Evolutionary conservation across 2,113 vertebrate species (phyloP).

Genomic region (Tympanuchus pallidicinctus): DNA sequence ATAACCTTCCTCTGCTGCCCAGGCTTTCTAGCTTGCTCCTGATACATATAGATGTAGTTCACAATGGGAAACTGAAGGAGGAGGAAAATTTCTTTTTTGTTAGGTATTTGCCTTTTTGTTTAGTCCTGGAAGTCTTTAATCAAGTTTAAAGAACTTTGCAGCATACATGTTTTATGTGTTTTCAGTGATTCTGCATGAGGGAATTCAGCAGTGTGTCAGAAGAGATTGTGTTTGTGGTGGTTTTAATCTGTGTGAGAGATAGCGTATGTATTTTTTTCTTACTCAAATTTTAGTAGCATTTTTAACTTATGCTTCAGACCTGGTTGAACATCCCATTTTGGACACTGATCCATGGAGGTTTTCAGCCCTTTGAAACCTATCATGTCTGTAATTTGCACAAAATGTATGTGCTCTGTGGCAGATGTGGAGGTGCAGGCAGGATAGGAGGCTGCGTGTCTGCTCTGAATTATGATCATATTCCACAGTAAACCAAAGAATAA

Average conservation of each 20-base stretch:
- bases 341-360: not conserved
- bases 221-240: rapidly evolving
- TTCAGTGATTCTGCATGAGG: not conserved
- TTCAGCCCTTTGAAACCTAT: not conserved
- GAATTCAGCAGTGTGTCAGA: not conserved
- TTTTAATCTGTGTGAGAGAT: not conserved
- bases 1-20: not conserved
- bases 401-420: not conserved
- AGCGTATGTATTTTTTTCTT: not conserved
- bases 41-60: not conserved
- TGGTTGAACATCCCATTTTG: not conserved
- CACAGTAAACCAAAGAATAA: not conserved
- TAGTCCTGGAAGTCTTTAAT: not conserved
- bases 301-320: not conserved
- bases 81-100: not conserved
- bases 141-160: not conserved
- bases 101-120: not conserved
- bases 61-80: not conserved
- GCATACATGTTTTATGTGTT: rapidly evolving
- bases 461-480: not conserved
- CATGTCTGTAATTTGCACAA: not conserved
- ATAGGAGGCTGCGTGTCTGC: not conserved
- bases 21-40: not conserved
- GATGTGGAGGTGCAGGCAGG: not conserved
- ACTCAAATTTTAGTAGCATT: not conserved